Base-by-base conservation (phyloP, 2,113 vertebrate genomes). In the cattle (Bos taurus) region DNA sequence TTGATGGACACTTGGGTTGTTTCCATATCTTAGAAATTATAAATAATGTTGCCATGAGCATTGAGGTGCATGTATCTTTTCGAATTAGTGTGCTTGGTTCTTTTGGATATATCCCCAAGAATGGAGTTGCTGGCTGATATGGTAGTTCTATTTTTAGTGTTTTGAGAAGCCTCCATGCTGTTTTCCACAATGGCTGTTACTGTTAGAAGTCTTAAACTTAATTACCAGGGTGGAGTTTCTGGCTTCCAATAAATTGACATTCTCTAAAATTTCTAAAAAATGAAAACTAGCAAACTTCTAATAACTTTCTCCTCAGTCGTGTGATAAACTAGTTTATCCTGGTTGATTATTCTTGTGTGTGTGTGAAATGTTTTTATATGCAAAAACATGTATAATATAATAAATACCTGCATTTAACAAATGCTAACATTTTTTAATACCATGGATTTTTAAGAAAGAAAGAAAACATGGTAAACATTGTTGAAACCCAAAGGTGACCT, bases 291-390 rank as follows among this genome's bases (percentile, higher is more conserved):
- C 52, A 94, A 81, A 94, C 54, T 25, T 80, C 43, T 94, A 36
- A 71, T 77, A 83, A 64, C 52, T 91, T 94, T 71, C 9, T 48
- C 15, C 14, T 86, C n/a, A 62, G 14, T 62, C 12, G 16, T 81
- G 48, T 7, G 33, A 28, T 95, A 96, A 91, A 46, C 43, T 94
- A 28, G 43, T 60, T 28, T 87, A 86, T 97, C 13, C 77, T 93
- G 77, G 7, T 97, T 96, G 26, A 43, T 91, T 62, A 64, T 82
- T 40, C 33, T 94, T 60, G 59, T 83, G 50, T 96, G 97, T 92
- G 82, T 94, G 16, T 93, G 21, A 88, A 91, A 50, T 64, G 12
- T 87, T 87, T 71, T 90, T 86, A 88, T 90, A 48, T 90, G 50
- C 43, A 86, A 83, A 91, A 77, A 88, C 56, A 43, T 90, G 52